A percentile compares a stretch with the other conserved stretches of the same genome.
These are phyloP conservation scores for Heliconius erato DNA, from an alignment of 2,888 invertebrate genomes.

Conservation along the genomic window DNA sequence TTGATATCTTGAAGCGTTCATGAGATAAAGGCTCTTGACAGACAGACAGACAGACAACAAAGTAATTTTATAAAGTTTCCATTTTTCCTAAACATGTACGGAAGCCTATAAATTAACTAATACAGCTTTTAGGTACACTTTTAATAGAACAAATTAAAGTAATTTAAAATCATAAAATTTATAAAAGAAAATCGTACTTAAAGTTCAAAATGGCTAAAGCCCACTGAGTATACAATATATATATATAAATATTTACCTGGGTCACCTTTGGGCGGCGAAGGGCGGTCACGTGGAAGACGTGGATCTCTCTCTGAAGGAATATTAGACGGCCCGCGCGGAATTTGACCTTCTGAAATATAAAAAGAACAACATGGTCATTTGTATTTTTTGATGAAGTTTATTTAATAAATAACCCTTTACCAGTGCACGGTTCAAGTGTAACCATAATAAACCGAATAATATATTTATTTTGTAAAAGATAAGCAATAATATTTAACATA, in stretches of 20 bases:
- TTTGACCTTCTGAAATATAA: constrained; percentile 90
- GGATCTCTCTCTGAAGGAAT: constrained; percentile 87
- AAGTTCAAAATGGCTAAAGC: background rate
- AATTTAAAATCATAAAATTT: background rate
- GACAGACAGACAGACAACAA: no score
- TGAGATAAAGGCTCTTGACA: no score
- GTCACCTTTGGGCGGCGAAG: constrained; percentile 85
- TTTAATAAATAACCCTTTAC: constrained; percentile 3
- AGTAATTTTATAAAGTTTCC: no score
- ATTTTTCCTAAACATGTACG: no score
- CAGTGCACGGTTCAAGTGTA: background rate
- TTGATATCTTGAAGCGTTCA: no score
- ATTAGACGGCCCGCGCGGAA: constrained; percentile 91
- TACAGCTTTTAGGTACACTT: no score
- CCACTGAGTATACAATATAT: background rate
- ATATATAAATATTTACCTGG: constrained; percentile 80
- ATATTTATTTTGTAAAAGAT: constrained; percentile 1
- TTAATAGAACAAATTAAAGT: background rate
- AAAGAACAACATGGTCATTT: constrained; percentile 10
- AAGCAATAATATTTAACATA: background rate
- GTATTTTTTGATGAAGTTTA: background rate
- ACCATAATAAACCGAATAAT: background rate
- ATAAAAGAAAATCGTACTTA: background rate
- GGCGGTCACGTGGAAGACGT: constrained; percentile 77
- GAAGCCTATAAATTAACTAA: background rate